Evolutionary conservation across 1,140 invertebrate genomes (phyloP).

Genomic region (Brachystomella parvula): DNA sequence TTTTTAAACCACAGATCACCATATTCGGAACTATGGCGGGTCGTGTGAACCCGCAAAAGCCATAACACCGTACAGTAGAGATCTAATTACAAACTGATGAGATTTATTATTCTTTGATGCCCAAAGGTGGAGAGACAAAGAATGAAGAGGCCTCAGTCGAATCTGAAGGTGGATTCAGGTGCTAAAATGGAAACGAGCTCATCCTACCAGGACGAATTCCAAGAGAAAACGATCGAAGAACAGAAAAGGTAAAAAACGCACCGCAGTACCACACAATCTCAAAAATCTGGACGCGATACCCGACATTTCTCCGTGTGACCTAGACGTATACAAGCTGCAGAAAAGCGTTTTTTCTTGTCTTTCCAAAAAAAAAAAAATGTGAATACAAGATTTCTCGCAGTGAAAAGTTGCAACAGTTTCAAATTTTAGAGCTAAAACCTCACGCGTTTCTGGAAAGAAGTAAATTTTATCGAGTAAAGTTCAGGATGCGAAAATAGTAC

Average conservation of each 20-base stretch:
- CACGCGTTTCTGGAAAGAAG: no score
- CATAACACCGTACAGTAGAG: background rate
- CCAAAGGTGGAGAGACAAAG: slow-evolving; percentile 29
- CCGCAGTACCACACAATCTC: background rate
- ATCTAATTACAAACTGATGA: slow-evolving; percentile 2
- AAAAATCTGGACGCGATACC: no score
- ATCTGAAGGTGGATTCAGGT: slow-evolving; percentile 39
- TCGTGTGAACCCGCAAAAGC: background rate
- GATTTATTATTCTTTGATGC: slow-evolving; percentile 6
- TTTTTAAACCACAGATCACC: no score
- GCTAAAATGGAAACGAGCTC: slow-evolving; percentile 50
- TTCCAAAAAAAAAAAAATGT: background rate
- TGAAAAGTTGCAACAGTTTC: background rate
- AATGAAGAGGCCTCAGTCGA: slow-evolving; percentile 33
- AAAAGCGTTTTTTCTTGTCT: background rate
- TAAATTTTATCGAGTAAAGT: no score
- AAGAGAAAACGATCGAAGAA: slow-evolving; percentile 54
- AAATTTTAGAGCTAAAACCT: background rate
- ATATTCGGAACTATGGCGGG: no score
- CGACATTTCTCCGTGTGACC: background rate
- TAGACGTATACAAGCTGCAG: background rate
- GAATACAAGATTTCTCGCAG: background rate
- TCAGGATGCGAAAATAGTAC: no score
- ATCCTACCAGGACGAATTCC: slow-evolving; percentile 57
- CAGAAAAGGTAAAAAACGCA: slow-evolving; percentile 38